Evolutionary conservation across 2,888 invertebrate species (phyloP).

Genomic region (Lagria hirta): DNA sequence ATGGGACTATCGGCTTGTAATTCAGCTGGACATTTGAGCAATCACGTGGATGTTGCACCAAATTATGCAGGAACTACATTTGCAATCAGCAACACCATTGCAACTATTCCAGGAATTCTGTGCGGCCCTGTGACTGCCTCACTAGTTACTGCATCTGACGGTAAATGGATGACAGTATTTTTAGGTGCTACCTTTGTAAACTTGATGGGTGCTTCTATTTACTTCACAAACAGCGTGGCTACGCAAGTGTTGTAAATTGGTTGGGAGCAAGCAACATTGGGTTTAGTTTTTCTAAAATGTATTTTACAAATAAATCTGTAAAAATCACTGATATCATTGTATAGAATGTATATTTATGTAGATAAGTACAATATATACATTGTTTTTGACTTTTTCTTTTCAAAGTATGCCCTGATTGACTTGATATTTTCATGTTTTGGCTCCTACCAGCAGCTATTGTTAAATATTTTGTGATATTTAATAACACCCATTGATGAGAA

Average conservation of each 20-base stretch:
- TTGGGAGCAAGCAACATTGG: conserved; percentile 3
- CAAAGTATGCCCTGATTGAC: no score
- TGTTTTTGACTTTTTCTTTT: no score
- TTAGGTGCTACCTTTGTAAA: conserved; percentile 71
- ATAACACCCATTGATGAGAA: no score
- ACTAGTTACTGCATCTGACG: conserved; percentile 68
- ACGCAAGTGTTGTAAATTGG: conserved; percentile 61
- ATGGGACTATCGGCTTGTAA: conserved; percentile 76
- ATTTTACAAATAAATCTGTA: no score
- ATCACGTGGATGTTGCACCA: conserved; percentile 76
- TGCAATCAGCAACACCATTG: conserved; percentile 74
- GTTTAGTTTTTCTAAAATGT: conserved; percentile 11
- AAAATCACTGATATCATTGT: no score
- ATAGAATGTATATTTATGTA: conserved; percentile 29
- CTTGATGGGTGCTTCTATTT: conserved; percentile 71
- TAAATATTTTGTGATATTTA: no score
- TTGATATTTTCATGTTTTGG: no score
- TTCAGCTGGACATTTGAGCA: conserved; percentile 74
- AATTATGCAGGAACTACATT: conserved; percentile 77
- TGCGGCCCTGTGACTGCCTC: conserved; percentile 77
- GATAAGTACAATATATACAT: conserved; percentile 22
- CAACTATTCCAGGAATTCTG: conserved; percentile 73
- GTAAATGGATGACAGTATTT: conserved; percentile 75
- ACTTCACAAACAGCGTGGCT: conserved; percentile 71
- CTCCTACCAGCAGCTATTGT: no score